phyloP scores from a whole-genome alignment of 2,888 invertebrate species.

The Cryptus viduatorius region DNA sequence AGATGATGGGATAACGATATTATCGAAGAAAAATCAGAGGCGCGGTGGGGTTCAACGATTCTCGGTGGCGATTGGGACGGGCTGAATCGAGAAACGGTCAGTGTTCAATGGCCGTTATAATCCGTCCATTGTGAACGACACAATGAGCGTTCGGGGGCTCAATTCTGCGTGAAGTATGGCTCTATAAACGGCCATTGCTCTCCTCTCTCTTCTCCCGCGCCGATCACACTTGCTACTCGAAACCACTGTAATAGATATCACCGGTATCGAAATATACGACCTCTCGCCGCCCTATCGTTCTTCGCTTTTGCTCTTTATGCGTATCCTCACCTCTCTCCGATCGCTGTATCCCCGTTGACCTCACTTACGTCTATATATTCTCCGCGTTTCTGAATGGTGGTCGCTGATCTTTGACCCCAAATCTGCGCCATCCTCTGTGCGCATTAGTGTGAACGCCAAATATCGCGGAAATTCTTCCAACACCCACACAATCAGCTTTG shows the following conservation, averaged over 20 bases:
- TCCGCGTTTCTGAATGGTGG: neutral
- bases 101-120: slow-evolving; percentile 79
- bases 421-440: neutral
- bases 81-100: slow-evolving; percentile 68
- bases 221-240: slow-evolving; percentile 8
- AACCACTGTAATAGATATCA: slow-evolving; percentile 74
- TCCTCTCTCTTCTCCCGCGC: slow-evolving; percentile 39
- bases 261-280: slow-evolving; percentile 72
- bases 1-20: slow-evolving; percentile 18
- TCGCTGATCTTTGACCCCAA: slow-evolving; percentile 29
- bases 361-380: slow-evolving; percentile 28
- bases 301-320: slow-evolving; percentile 47
- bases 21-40: slow-evolving; percentile 38
- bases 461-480: neutral
- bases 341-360: slow-evolving; percentile 46
- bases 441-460: neutral
- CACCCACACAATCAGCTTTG: neutral
- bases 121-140: slow-evolving; percentile 80
- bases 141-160: slow-evolving; percentile 78
- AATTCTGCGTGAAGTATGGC: slow-evolving; percentile 78
- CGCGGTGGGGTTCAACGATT: slow-evolving; percentile 13
- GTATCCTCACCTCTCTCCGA: neutral
- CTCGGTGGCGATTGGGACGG: neutral
- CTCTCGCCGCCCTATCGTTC: slow-evolving; percentile 63
- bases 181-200: slow-evolving; percentile 74